Base-by-base conservation (phyloP, 2,888 invertebrate species). In the Vannuccia rotundouncinata region DNA sequence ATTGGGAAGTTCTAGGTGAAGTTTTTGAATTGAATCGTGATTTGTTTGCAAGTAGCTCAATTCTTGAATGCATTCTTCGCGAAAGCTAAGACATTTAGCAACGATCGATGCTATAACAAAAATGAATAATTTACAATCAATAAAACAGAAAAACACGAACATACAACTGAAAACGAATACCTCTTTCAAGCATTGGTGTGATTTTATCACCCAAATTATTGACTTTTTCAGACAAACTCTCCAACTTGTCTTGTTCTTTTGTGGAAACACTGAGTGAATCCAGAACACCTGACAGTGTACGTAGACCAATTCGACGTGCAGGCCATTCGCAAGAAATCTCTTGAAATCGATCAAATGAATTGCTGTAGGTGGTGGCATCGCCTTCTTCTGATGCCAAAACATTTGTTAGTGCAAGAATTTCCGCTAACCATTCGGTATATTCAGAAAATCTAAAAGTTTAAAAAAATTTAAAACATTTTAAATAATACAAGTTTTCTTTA, bases 381-480 rank as follows among this genome's bases (percentile, higher is more conserved):
- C 22, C 25, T n/a, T 66, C 25, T 66, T 66, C 66, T 22, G 66
- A 66, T 66, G 5, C 10, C 66, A 66, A 22, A n/a, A 22, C 22
- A 5, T 66, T 17, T 66, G 66, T 22, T 27, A 66, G 25, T 27
- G 13, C 10, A 2, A 22, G 5, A 2, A 66, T 22, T 22, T 22
- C 66, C 66, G 2, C 22, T 2, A 66, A 22, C 66, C 66, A 66
- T 17, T 2, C 25, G 10, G 25, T 13, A 27, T 13, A 27, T 2
- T 66, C 66, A 5, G 66, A 66, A 66, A 66, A 66, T 22, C 66
- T 66, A n/a, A n/a, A n/a, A n/a, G n/a, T n/a, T n/a, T n/a, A n/a
- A n/a, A n/a, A n/a, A n/a, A n/a, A n/a, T n/a, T n/a, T n/a, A n/a
- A n/a, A n/a, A n/a, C n/a, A n/a, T n/a, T n/a, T n/a, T n/a, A n/a